Percentiles rank a stretch among this genome's conserved stretches.
These are phyloP conservation scores for Nicator chloris DNA, from an alignment of 2,113 vertebrate genomes.

Conservation along the genomic window DNA sequence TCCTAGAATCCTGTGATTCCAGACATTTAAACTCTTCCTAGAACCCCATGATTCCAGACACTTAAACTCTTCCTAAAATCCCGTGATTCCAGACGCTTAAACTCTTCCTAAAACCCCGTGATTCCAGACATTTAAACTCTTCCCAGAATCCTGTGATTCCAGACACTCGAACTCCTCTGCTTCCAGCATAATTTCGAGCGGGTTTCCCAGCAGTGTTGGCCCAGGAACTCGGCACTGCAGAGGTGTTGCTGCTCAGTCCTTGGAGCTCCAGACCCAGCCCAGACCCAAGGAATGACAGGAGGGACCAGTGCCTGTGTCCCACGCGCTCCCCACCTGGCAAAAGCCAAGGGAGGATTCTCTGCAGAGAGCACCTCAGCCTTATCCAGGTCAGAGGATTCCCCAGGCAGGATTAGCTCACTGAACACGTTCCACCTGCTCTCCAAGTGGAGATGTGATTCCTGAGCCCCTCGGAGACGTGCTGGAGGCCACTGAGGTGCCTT, in stretches of 20 bases:
- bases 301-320: neutral
- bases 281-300: neutral
- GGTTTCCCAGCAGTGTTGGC: neutral
- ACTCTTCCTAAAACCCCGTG: rapidly evolving
- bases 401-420: neutral
- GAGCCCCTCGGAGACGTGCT: neutral
- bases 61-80: neutral
- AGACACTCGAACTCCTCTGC: neutral
- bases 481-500: neutral
- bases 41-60: rapidly evolving
- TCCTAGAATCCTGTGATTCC: rapidly evolving
- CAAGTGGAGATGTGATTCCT: neutral
- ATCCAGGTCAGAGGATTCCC: neutral
- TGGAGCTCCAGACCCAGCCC: neutral
- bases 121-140: neutral
- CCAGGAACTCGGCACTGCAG: neutral
- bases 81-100: rapidly evolving
- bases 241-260: neutral
- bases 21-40: neutral
- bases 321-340: neutral
- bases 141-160: neutral
- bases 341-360: neutral
- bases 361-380: neutral
- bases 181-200: neutral
- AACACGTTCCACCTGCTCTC: neutral